Conservation (phyloP, 2,888 invertebrate species). For the Erynnis tages region DNA sequence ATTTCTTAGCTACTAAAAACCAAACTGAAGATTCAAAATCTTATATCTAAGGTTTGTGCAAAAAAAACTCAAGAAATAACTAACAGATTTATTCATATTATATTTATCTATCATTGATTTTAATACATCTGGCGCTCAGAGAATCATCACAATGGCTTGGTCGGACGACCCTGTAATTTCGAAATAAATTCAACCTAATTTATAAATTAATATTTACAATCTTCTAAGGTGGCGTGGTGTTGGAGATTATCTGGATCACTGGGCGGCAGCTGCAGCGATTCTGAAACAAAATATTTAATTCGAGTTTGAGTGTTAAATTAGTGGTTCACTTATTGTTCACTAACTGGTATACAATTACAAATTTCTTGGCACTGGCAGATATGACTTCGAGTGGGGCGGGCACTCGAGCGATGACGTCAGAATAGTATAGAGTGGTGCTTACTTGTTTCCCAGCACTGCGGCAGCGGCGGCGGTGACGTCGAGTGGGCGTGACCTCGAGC, state of each 20-base stretch:
- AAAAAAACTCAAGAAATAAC: neutral
- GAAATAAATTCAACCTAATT: conserved; percentile 28
- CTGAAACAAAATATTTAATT: conserved; percentile 45
- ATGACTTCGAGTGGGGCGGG: too few species aligned
- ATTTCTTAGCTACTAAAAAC: too few species aligned
- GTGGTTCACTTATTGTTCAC: too few species aligned
- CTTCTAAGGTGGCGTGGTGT: conserved; percentile 15
- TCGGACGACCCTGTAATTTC: conserved; percentile 10
- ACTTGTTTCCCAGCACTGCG: conserved; percentile 86
- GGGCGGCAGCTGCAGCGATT: conserved; percentile 43
- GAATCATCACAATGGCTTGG: conserved; percentile 20
- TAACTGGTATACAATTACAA: too few species aligned
- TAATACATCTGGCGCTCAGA: neutral
- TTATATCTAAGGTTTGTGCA: too few species aligned
- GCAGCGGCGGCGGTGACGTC: conserved; percentile 91
- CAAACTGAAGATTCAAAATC: too few species aligned
- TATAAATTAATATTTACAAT: conserved; percentile 48
- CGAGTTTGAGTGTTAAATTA: neutral
- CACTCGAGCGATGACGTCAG: too few species aligned
- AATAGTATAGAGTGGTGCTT: neutral
- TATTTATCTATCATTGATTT: conserved; percentile 15
- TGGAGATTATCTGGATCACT: conserved; percentile 37
- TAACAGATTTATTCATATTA: conserved; percentile 15
- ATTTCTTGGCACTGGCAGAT: too few species aligned
- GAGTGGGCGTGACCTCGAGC: conserved; percentile 85